Percentiles rank a stretch among this genome's conserved stretches.
Evolutionary conservation across 2,113 vertebrate genomes (phyloP).

Genomic region (Actenoides lindsayi): DNA sequence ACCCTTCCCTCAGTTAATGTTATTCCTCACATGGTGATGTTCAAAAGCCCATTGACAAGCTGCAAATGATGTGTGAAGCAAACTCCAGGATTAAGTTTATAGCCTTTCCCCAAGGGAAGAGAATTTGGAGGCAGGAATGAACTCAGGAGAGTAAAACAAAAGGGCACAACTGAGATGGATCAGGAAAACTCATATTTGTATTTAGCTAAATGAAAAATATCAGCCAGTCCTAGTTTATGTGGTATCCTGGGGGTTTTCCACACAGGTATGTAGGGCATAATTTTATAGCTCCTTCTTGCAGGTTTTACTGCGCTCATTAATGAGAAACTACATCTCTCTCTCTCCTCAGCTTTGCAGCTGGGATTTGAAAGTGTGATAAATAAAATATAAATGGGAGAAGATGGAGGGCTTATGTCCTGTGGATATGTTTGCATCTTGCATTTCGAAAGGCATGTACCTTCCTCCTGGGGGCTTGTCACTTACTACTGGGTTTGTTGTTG

Average conservation of each 20-base stretch:
- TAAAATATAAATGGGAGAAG: slow-evolving; percentile 74
- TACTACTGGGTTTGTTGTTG: slow-evolving; percentile 74
- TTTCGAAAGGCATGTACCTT: slow-evolving; percentile 71
- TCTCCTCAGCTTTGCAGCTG: slow-evolving; percentile 59
- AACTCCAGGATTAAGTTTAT: slow-evolving; percentile 68
- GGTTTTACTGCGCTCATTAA: slow-evolving; percentile 51
- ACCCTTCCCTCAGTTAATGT: neutral
- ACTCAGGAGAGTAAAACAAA: slow-evolving; percentile 44
- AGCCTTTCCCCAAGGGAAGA: slow-evolving; percentile 31
- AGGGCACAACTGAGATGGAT: neutral
- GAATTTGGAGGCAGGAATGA: slow-evolving; percentile 45
- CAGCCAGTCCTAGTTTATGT: neutral
- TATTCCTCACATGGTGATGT: neutral
- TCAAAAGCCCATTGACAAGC: slow-evolving; percentile 64
- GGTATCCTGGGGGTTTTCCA: neutral
- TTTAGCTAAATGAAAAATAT: slow-evolving; percentile 32
- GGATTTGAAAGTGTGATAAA: slow-evolving; percentile 72
- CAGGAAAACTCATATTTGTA: slow-evolving; percentile 27
- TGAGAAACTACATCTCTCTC: slow-evolving; percentile 63
- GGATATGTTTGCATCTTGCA: slow-evolving; percentile 75
- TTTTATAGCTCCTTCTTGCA: neutral
- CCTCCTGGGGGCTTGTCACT: slow-evolving; percentile 76
- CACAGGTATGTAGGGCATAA: neutral
- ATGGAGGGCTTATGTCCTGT: slow-evolving; percentile 66
- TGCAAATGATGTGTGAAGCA: slow-evolving; percentile 70